Base-by-base conservation (phyloP, 1,140 invertebrate genomes). In the Sycobia sp. region DNA sequence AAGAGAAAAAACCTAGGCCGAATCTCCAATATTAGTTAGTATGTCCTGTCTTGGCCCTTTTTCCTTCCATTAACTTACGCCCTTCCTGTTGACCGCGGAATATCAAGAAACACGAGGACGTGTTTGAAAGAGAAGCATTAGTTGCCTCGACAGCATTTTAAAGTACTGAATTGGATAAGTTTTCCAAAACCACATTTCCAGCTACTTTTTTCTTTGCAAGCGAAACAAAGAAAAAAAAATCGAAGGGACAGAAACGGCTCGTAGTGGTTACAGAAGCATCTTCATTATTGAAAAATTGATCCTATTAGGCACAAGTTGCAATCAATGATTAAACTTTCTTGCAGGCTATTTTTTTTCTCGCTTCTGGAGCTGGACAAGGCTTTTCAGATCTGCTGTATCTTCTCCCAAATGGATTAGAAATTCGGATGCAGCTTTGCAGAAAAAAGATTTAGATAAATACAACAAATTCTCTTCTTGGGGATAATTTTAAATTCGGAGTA, bases 271-370 rank as follows among this genome's bases (percentile, higher is more conserved):
- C 23, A 44, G 29, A 9, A 16, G 62, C n/a, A n/a, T 34, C 62
- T 74, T 77, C 67, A 70, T 78, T 78, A 78, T 78, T 74, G 76
- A 77, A 64, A 74, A 78, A 78, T 78, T 76, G 76, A 77, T 78
- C 73, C 76, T 74, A 77, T 76, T 77, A 76, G 66, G 56, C 67
- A 60, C 1, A n/a, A 20, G 14, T 38, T 63, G 49, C 49, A 27
- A 41, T 41, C 59, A 38, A 62, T 72, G 61, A 53, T 61, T 61
- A 69, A 72, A 69, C 62, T 62, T 65, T 66, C 54, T 66, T 49
- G n/a, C 20, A 20, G 27, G 23, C 39, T 54, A 39, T 47, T 47
- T 55, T 61, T 16, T 60, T 61, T 59, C 51, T 58, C 44, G 4
- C 29, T 5, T 10, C 18, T 23, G n/a, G 8, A 16, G 16, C 11